phyloP scores from a whole-genome alignment of 2,113 vertebrate species.

The Cinclus mexicanus region DNA sequence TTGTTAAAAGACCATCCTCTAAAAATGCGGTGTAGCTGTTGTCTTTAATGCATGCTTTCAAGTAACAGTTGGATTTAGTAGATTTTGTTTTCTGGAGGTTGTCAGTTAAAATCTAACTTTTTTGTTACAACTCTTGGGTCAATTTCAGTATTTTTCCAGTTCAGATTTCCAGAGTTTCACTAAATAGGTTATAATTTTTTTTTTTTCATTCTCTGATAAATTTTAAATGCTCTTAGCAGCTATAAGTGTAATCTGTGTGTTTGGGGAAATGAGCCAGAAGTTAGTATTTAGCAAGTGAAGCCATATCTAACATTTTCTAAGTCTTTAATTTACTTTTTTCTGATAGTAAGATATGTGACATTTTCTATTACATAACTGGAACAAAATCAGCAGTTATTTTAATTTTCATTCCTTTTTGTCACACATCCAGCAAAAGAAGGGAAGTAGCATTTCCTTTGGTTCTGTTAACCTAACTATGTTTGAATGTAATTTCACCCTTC shows the following conservation, averaged over 20 bases:
- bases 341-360: background rate
- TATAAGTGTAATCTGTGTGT: background rate
- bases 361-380: background rate
- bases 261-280: background rate
- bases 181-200: background rate
- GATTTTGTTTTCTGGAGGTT: background rate
- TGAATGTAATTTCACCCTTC: background rate
- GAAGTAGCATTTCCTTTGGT: background rate
- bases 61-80: background rate
- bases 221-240: background rate
- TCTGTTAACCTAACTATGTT: background rate
- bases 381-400: background rate
- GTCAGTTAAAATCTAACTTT: background rate
- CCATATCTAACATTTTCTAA: background rate
- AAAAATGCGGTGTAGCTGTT: background rate
- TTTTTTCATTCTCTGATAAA: conserved; percentile 10
- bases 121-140: background rate
- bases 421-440: background rate
- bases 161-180: background rate
- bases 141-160: background rate
- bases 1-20: background rate
- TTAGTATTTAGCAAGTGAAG: background rate
- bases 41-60: background rate
- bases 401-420: background rate
- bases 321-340: background rate